A percentile compares a stretch with the other conserved stretches of the same genome.
phyloP scores from a whole-genome alignment of 2,113 vertebrate genomes.

The Penelope pileata region DNA sequence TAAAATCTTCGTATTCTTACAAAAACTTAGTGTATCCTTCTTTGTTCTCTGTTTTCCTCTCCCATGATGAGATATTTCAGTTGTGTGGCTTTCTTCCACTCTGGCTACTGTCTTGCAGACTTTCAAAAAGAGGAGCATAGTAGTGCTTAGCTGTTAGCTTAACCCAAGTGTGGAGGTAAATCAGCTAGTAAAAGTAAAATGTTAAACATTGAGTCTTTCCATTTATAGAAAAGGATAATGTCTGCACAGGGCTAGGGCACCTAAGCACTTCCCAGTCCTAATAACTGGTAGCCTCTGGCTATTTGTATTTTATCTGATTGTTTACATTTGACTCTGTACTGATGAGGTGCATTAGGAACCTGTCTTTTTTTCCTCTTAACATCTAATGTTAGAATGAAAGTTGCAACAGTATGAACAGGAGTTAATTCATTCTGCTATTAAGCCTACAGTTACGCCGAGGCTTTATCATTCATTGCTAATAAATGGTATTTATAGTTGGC shows the following conservation, averaged over 20 bases:
- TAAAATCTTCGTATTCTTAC: not conserved
- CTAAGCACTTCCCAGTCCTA: not conserved
- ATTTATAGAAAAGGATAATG: not conserved
- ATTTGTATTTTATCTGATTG: not conserved
- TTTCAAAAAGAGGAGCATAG: fast-evolving
- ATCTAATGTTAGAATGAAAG: slow-evolving; percentile 70
- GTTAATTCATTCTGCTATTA: slow-evolving; percentile 72
- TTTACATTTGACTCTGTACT: not conserved
- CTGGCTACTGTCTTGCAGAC: not conserved
- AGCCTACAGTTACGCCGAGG: slow-evolving; percentile 67
- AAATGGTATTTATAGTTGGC: slow-evolving; percentile 64
- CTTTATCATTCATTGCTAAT: slow-evolving; percentile 64
- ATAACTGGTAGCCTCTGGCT: not conserved
- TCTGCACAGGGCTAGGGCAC: not conserved
- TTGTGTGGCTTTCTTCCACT: not conserved
- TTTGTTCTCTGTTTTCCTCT: not conserved
- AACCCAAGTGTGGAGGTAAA: not conserved
- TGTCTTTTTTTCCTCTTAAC: not conserved
- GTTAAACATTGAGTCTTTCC: not conserved
- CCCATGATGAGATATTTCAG: not conserved
- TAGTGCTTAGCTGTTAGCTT: not conserved
- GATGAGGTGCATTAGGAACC: not conserved
- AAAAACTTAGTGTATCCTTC: not conserved
- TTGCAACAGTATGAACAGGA: slow-evolving; percentile 60
- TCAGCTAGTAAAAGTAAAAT: not conserved